Base-by-base conservation (phyloP, 2,113 vertebrate species). In the Panurus biarmicus region DNA sequence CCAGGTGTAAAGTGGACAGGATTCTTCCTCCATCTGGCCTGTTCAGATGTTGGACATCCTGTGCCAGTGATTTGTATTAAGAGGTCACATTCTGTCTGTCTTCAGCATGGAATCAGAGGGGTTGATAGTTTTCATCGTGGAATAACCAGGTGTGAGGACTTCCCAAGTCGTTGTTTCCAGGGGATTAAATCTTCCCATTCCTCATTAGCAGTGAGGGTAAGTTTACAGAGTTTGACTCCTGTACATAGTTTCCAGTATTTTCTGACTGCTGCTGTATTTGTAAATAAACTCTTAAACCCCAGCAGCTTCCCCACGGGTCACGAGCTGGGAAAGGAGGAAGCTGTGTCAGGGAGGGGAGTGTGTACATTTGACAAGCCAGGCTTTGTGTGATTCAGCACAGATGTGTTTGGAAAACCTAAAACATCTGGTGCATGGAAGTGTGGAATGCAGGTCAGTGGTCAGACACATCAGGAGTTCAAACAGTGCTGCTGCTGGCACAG, bases 331-430 rank as follows among this genome's bases (percentile, higher is more conserved):
- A 7, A 44, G 81, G 92, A 87, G 86, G 96, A 73, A 90, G 88
- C 79, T 6, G 62, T 56, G 69, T 36, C n/a, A n/a, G 50, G 26
- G 44, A 17, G 70, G 76, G 33, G 86, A 76, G 40, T 10, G 45
- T 40, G 23, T 7, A 5, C 29, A 0, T 57, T 36, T 98, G 97
- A 98, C 97, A 98, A 94, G 97, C 96, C 97, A 91, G 96, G 97
- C 97, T 97, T 97, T 97, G 97, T 98, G 97, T 97, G 97, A 97
- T 97, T 98, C 95, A 93, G 98, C 97, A 95, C 97, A 98, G 98
- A 98, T 98, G 98, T 98, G 97, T 94, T 97, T 97, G 97, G 97
- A 97, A 98, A 98, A 98, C 97, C 98, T 71, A 95, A 98, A 98
- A 97, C 98, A 98, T 98, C 97, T 98, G 98, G 96, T 97, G 66